Percentiles rank a stretch among this genome's conserved stretches.
Evolutionary conservation across 2,113 vertebrate genomes (phyloP).

Genomic region (Nematolebias whitei): DNA sequence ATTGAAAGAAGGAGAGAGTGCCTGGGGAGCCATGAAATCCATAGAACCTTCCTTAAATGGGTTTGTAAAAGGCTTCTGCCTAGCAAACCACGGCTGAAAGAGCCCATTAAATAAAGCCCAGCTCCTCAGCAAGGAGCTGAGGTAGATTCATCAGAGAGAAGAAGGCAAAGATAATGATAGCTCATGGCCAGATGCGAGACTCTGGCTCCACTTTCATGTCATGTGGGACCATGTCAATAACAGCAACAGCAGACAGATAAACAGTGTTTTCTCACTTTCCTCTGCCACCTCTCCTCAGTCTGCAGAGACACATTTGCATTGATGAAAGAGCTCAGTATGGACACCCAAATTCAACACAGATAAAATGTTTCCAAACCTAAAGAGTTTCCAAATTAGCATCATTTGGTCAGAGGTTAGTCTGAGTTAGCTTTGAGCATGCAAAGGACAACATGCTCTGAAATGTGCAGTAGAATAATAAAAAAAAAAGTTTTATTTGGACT

Average conservation of each 20-base stretch:
- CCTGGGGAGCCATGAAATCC: constrained; percentile 82
- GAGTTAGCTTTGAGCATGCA: neutral
- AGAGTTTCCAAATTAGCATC: too few species aligned
- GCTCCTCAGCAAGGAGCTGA: constrained; percentile 65
- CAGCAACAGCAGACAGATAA: constrained; percentile 48
- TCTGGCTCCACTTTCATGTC: constrained; percentile 54
- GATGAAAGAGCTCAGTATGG: constrained; percentile 1
- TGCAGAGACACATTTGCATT: constrained; percentile 2
- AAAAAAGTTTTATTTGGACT: too few species aligned
- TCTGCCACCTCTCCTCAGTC: constrained; percentile 10
- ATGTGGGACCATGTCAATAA: constrained; percentile 68
- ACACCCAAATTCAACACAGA: neutral
- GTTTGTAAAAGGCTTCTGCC: constrained; percentile 81
- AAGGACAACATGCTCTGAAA: too few species aligned
- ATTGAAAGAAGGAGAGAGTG: constrained; percentile 78
- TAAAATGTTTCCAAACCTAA: neutral
- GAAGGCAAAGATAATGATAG: constrained; percentile 80
- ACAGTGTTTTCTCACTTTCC: constrained; percentile 37
- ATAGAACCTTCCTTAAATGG: constrained; percentile 81
- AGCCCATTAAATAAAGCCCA: constrained; percentile 79
- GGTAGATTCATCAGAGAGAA: constrained; percentile 77
- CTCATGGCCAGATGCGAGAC: constrained; percentile 77
- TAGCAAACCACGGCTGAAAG: constrained; percentile 75
- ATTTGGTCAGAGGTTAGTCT: too few species aligned
- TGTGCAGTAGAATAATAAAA: too few species aligned